These are phyloP conservation scores for Microtus pennsylvanicus DNA, from an alignment of 2,113 vertebrate species.

Conservation along the genomic window DNA sequence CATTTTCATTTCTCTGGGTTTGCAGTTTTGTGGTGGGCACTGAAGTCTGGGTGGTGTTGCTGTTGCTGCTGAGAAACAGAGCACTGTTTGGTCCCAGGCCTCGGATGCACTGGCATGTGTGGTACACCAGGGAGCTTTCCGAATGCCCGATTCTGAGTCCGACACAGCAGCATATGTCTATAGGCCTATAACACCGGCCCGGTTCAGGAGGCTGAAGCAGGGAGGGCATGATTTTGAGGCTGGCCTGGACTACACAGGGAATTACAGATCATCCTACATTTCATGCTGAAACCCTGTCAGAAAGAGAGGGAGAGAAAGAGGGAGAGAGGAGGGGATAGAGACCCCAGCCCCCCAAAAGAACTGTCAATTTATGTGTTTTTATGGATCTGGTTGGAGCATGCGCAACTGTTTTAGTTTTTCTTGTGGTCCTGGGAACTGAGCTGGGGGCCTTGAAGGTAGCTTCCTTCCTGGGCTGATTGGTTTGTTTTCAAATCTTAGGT, in stretches of 20 bases:
- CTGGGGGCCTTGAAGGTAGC: background rate
- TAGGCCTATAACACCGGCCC: background rate
- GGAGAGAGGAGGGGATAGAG: background rate
- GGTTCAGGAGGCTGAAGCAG: background rate
- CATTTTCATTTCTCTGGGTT: too few species aligned
- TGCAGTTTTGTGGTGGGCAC: background rate
- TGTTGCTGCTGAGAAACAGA: background rate
- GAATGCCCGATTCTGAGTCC: too few species aligned
- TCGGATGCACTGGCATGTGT: too few species aligned
- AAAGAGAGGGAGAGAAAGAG: background rate
- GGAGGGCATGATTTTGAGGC: background rate
- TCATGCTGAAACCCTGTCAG: background rate
- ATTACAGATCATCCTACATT: background rate
- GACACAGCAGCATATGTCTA: too few species aligned
- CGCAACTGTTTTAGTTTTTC: background rate
- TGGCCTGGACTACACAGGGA: background rate
- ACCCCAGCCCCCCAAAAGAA: background rate
- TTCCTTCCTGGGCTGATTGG: background rate
- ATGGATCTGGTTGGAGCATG: background rate
- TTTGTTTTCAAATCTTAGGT: background rate
- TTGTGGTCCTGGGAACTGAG: background rate
- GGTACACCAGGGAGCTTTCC: background rate
- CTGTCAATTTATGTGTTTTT: background rate
- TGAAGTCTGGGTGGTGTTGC: background rate
- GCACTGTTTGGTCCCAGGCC: background rate